phyloP scores from a whole-genome alignment of 1,140 invertebrate genomes.

The Eufriesea mexicana region DNA sequence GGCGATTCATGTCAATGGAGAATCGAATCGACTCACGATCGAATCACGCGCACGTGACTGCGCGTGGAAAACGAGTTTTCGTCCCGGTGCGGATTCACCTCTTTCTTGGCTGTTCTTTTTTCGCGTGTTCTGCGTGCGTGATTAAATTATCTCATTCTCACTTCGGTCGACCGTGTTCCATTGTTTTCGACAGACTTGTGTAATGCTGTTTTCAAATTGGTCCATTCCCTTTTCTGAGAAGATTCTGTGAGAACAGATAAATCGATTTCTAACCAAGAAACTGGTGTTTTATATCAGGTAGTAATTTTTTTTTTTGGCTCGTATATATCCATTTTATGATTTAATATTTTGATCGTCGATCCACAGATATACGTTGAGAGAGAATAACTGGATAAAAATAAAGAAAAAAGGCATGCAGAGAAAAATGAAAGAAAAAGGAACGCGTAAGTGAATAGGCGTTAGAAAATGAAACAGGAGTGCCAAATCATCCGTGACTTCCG shows the following conservation, averaged over 20 bases:
- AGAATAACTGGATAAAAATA: no score
- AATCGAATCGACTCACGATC: conserved; percentile 40
- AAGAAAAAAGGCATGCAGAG: not conserved
- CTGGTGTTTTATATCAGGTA: not conserved
- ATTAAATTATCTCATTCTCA: not conserved
- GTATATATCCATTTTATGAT: not conserved
- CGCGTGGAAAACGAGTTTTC: conserved; percentile 22
- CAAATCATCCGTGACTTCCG: conserved; percentile 66
- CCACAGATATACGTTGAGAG: no score
- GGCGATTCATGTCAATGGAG: conserved; percentile 66
- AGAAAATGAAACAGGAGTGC: conserved; percentile 43
- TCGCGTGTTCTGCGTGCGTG: not conserved
- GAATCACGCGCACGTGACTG: not conserved
- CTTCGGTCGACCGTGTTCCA: not conserved
- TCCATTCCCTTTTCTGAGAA: not conserved
- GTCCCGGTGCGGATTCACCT: conserved; percentile 5
- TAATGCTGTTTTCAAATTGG: not conserved
- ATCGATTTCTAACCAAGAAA: not conserved
- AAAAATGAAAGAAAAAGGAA: conserved; percentile 5
- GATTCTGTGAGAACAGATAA: no score
- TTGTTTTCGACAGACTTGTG: not conserved
- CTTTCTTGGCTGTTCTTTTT: not conserved
- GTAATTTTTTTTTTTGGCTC: not conserved
- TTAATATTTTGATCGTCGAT: not conserved
- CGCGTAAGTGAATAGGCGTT: conserved; percentile 12